Evolutionary conservation across 1,140 invertebrate genomes (phyloP), one percentile per base, ranked within the genome.

Genomic region (Formica selysi): DNA sequence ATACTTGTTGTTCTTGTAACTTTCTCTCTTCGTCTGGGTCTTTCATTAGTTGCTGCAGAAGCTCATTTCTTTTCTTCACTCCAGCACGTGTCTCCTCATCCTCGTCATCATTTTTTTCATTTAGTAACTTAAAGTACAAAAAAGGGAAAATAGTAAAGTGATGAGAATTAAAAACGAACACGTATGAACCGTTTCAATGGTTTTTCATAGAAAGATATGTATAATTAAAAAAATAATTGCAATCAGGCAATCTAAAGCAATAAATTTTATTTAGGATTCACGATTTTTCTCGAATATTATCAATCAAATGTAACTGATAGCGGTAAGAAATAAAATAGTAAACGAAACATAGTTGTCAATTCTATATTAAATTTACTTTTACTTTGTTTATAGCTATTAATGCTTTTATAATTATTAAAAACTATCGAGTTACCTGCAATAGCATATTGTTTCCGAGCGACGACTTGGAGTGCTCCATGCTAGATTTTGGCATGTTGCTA

Each of bases 31-130:
- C 93, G 19, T 96, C 96, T 59, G 96, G 95, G 29, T 96, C 96
- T 86, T 97, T 97, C 48, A 98, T 94, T 26, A 99, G 94, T 86
- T 98, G 97, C 41, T 98, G 97, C 59, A 98, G 95, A 67, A 98
- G 95, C 91, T 98, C 98, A 91, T 97, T 97, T 62, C 94, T 93
- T 67, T 96, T 96, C 85, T 97, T 96, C 41, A 96, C 92, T 70
- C 96, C 96, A 44, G 94, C 95, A 88, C 96, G 94, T 76, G 96
- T 94, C 91, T 97, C 96, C 54, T 97, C 95, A 87, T 97, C 96
- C 88, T 98, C 97, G 87, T 98, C 97, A 87, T 98, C 97, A 68
- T 96, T 97, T 94, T 97, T 98, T 79, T 98, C 97, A 92, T 98
- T 98, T 38, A 99, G 95, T 92, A 98, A 96, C 97, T 98, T 93